Evolutionary conservation across 1,140 invertebrate species (phyloP), one percentile per base, ranked within the genome.

Genomic region (Drosophila oshimai): DNA sequence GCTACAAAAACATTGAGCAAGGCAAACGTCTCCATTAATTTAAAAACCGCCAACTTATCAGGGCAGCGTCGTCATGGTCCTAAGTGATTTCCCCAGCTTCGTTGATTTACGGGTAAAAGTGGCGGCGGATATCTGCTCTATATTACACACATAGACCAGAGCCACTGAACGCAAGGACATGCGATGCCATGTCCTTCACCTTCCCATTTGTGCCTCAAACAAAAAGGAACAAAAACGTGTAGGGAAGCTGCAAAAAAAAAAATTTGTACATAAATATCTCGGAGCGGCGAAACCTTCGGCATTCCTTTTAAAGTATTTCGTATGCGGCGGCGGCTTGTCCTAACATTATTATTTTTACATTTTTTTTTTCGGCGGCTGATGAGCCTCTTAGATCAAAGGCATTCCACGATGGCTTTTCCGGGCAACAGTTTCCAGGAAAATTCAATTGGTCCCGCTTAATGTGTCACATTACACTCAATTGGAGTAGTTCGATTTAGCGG

Each of bases 31-130:
- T 84, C 81, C 80, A 84, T 84, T 84, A 84, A 84, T 86, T 84
- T 87, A 26, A 76, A 78, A 86, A 80, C 75, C 75, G 55, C 61
- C 81, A 86, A 87, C 75, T 69, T 86, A 86, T 86, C 75, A 80
- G 65, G 69, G 44, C 51, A 34, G 31, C 51, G 50, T n/a, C 68
- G 75, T 86, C 75, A 86, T 86, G 75, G 67, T 73, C 72, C 61
- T 86, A 86, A 86, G 80, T 87, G 80, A 86, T 87, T 86, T 65
- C 49, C 60, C 62, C 34, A 17, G 69, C 49, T 73, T 42, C 57
- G 61, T 72, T 86, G 76, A 86, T 86, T 86, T 87, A 87, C 61
- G 29, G 34, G 34, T 13, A 29, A 46, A 33, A 39, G 33, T 29
- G 64, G 34, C 22, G 62, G 36, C 28, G 31, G 65, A 70, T 70